Percentiles rank a stretch among this genome's conserved stretches.
phyloP scores from a whole-genome alignment of 2,113 vertebrate genomes.

The Fregetta grallaria region DNA sequence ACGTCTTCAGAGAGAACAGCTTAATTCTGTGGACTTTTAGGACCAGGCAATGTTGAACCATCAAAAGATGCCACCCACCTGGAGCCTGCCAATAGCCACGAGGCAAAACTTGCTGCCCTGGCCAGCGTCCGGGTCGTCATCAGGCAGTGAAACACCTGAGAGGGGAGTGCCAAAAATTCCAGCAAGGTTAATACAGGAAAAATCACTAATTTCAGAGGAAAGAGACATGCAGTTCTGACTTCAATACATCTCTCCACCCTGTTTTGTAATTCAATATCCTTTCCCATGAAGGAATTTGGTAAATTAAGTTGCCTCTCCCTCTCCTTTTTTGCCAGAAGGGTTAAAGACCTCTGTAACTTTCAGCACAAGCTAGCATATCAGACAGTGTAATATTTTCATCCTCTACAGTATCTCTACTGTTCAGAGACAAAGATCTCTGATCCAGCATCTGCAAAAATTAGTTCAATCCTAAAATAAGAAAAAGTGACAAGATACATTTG shows the following conservation, averaged over 20 bases:
- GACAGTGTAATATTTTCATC: accelerated
- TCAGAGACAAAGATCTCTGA: background rate
- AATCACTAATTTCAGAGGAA: background rate
- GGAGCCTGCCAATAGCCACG: slow-evolving; percentile 95
- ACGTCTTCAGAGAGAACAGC: accelerated
- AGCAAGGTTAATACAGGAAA: background rate
- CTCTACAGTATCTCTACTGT: background rate
- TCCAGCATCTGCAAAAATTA: background rate
- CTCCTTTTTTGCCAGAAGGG: background rate
- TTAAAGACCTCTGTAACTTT: background rate
- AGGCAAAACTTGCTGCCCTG: slow-evolving; percentile 95
- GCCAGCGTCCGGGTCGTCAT: slow-evolving; percentile 87
- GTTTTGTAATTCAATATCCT: background rate
- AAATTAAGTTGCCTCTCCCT: background rate
- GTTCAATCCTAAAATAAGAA: background rate
- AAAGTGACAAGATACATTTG: accelerated
- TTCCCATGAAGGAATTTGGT: background rate
- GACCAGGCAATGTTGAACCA: accelerated
- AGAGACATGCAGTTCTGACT: background rate
- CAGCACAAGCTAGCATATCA: background rate
- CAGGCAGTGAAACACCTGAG: slow-evolving; percentile 89
- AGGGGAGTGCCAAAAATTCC: background rate
- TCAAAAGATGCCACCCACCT: slow-evolving; percentile 71
- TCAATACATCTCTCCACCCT: too few relatives aligned
- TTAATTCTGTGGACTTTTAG: accelerated